Base-by-base conservation (phyloP, 2,888 invertebrate species). In the Leptopilina myrica region DNA sequence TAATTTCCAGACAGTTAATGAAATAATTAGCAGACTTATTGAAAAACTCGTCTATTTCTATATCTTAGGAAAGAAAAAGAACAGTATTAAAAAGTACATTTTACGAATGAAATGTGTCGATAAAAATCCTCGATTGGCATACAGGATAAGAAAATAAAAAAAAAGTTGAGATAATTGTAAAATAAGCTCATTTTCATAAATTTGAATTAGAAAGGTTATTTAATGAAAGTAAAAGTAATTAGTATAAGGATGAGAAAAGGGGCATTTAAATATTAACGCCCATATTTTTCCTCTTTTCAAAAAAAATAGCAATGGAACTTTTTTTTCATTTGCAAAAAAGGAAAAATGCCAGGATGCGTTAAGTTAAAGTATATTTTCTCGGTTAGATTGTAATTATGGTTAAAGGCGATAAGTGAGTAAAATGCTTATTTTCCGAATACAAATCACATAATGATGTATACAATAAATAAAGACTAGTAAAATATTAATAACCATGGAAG, bases 341-440 rank as follows among this genome's bases (percentile, higher is more conserved):
- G 5, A 33, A 33, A 33, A 33, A 33, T 33, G 20, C n/a, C 49
- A 67, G 67, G 67, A 49, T 67, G 20, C 20, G 67, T 46, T 14
- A 49, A 33, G 67, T 46, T 14, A 49, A 33, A 33, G 33, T 49
- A 11, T 49, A 49, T 49, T 49, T 49, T 49, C 49, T 11, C 12
- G 11, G 9, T 67, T 20, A 12, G 15, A 46, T 14, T 67, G 26
- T 67, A 67, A 67, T 67, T 67, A 67, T 20, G 20, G 15, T 2
- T 4, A 49, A 49, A 49, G 67, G 67, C 67, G 67, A 67, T 67
- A 67, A 67, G 67, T 67, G 49, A 67, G 67, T 67, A 67, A 67
- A 49, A 67, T 67, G 12, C 7, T 46, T 67, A 49, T 67, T 67
- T 67, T 67, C 43, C 20, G 43, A 49, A 67, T 49, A 67, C 67